Base-by-base conservation (phyloP, 2,888 invertebrate species). In the Elysia crispata region DNA sequence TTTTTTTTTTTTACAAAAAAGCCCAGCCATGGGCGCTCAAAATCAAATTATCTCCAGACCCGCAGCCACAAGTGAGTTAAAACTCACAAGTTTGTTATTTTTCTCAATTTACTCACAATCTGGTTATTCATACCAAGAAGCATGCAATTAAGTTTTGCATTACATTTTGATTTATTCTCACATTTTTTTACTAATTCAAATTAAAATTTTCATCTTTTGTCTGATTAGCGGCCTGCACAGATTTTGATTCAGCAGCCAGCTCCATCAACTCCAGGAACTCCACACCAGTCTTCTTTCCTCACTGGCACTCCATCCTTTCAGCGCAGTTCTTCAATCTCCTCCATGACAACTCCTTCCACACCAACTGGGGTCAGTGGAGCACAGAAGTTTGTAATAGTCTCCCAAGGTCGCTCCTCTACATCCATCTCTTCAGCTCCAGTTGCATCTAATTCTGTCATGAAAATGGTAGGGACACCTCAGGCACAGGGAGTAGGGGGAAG, bases 381-480 rank as follows among this genome's bases (percentile, higher is more conserved):
- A 1, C 88, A 88, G 66, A 91, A 91, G 82, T 89, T 87, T 82
- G 88, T 91, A 64, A 89, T 91, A 49, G 89, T 91, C 80, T 85
- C 89, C 31, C 90, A 89, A 79, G 77, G 85, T 15, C 81, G 86
- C 11, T 83, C 86, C 8, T 74, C 82, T 25, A 84, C 86, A 8
- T 66, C 79, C 78, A 79, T 41, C 41, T 41, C 85, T 23, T 82
- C 70, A 15, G 70, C 83, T 3, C 82, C 83, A 72, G 74, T 84
- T 18, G 74, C 85, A 77, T 82, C 82, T 49, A 67, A 85, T 0
- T 86, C 88, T 25, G 84, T 89, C 13, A 86, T 89, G n/a, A 88
- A 88, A 80, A 80, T 88, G 18, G 84, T 84, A 80, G 77, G 83
- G n/a, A 33, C 81, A 23, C 75, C 83, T 5, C 76, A 75, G 31